These are phyloP conservation scores for Ophraella communa DNA, from an alignment of 2,888 invertebrate genomes.

Conservation along the genomic window DNA sequence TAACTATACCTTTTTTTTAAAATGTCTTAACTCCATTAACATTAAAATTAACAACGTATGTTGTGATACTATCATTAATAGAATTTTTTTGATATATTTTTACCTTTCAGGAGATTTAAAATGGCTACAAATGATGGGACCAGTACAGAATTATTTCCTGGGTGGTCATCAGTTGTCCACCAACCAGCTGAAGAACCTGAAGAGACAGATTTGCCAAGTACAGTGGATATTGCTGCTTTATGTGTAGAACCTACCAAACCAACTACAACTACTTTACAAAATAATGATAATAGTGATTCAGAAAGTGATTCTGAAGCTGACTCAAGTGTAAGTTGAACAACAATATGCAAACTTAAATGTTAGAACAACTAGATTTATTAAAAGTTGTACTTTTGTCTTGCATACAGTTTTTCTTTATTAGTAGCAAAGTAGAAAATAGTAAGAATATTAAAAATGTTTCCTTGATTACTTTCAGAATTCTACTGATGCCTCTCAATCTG, in stretches of 20 bases:
- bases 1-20: neutral
- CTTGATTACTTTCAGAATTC: slow-evolving; percentile 57
- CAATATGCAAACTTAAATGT: neutral
- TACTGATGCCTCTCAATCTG: slow-evolving; percentile 59
- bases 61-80: no score
- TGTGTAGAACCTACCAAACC: slow-evolving; percentile 58
- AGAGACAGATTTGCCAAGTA: slow-evolving; percentile 69
- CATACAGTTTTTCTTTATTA: no score
- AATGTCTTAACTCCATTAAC: neutral
- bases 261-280: slow-evolving; percentile 48
- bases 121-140: slow-evolving; percentile 60
- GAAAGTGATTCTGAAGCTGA: slow-evolving; percentile 65
- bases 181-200: slow-evolving; percentile 68
- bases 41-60: neutral
- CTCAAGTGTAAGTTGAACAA: slow-evolving; percentile 57
- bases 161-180: slow-evolving; percentile 66
- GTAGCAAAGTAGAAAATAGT: no score
- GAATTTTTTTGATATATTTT: neutral
- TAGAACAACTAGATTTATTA: no score
- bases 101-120: slow-evolving; percentile 34
- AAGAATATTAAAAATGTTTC: no score
- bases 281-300: slow-evolving; percentile 45
- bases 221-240: slow-evolving; percentile 72
- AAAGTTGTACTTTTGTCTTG: neutral
- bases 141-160: slow-evolving; percentile 58